Percentiles rank a stretch among this genome's conserved stretches.
Evolutionary conservation across 2,113 vertebrate species (phyloP).

Genomic region (Myocastor coypus): DNA sequence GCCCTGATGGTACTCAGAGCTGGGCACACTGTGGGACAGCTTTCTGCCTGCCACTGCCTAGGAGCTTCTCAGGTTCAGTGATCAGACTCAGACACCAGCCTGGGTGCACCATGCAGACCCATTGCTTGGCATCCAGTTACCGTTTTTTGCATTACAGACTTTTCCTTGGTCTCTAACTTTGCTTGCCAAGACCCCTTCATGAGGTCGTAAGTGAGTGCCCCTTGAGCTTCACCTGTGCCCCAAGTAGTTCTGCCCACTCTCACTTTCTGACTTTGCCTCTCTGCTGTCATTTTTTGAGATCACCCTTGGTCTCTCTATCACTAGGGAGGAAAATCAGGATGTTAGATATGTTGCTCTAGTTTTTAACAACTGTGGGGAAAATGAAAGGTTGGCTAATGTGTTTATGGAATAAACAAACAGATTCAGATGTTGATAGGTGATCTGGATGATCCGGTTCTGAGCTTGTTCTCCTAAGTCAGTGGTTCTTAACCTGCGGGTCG

Average conservation of each 20-base stretch:
- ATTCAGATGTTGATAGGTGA: background rate
- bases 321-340: background rate
- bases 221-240: background rate
- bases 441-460: background rate
- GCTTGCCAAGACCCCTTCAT: background rate
- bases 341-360: background rate
- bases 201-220: background rate
- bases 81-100: background rate
- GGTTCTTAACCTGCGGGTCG: too few relatives aligned
- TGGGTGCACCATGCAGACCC: background rate
- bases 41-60: background rate
- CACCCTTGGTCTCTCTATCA: too few relatives aligned
- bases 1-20: background rate
- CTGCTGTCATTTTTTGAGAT: background rate
- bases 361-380: background rate
- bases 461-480: conserved; percentile 12
- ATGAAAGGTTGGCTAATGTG: background rate
- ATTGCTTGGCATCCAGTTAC: background rate
- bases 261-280: background rate
- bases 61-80: background rate
- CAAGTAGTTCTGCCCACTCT: background rate
- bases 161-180: background rate
- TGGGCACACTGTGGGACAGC: background rate
- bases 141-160: background rate
- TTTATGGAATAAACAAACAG: background rate